phyloP scores from a whole-genome alignment of 2,888 invertebrate genomes.

The Beris morrisii region DNA sequence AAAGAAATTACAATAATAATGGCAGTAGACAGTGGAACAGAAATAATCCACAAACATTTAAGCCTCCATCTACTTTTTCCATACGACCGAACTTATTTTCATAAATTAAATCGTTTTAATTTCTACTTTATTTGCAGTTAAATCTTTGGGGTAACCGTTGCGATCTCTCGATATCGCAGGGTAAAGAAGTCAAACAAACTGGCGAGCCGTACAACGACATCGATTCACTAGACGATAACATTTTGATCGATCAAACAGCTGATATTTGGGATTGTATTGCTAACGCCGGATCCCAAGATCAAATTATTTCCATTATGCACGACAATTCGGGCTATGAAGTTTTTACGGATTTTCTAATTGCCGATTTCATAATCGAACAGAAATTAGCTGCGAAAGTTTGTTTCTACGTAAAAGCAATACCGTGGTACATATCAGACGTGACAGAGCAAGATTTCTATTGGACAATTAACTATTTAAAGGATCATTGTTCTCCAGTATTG shows the following conservation, averaged over 20 bases:
- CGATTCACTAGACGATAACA: constrained; percentile 59
- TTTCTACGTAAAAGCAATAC: constrained; percentile 84
- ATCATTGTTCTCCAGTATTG: constrained; percentile 46
- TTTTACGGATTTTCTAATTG: constrained; percentile 84
- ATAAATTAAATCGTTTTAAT: too few relatives aligned
- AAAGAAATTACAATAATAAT: too few relatives aligned
- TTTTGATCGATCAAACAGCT: constrained; percentile 66
- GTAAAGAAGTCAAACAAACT: constrained; percentile 63
- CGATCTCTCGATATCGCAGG: constrained; percentile 84
- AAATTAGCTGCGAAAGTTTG: constrained; percentile 68
- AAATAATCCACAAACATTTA: too few relatives aligned
- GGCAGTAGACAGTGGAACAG: too few relatives aligned
- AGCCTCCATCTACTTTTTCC: too few relatives aligned
- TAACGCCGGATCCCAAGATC: constrained; percentile 39
- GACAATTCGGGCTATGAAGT: constrained; percentile 96
- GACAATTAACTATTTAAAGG: constrained; percentile 60
- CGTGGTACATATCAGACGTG: constrained; percentile 96
- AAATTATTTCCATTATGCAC: constrained; percentile 70
- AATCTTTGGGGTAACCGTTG: constrained; percentile 95
- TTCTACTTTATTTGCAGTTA: constrained; percentile 56
- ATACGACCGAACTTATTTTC: too few relatives aligned
- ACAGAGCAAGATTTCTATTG: constrained; percentile 73
- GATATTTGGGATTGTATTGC: constrained; percentile 60
- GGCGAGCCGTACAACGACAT: constrained; percentile 62
- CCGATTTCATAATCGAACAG: constrained; percentile 72